Evolutionary conservation across 1,140 invertebrate genomes (phyloP).

Genomic region (Pachyrhynchus sulphureomaculatus): DNA sequence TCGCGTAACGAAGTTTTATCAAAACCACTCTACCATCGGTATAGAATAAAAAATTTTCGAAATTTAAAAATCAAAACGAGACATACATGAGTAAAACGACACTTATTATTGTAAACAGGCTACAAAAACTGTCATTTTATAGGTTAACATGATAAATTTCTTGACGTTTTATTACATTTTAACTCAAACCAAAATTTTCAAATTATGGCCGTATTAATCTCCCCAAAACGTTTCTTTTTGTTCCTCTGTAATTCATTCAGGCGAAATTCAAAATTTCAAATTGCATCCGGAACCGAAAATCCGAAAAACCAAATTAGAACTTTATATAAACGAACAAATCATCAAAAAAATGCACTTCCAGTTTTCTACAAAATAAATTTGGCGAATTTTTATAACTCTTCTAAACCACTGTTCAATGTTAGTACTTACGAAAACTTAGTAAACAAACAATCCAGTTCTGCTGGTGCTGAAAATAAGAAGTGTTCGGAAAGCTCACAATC

Average conservation of each 20-base stretch:
- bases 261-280: neutral
- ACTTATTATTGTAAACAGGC: no score
- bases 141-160: no score
- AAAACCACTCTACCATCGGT: no score
- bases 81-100: no score
- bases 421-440: slow-evolving; percentile 26
- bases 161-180: no score
- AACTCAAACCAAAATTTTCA: neutral
- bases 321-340: no score
- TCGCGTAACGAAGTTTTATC: no score
- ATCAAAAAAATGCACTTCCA: neutral
- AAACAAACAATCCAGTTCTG: slow-evolving; percentile 14
- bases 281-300: no score
- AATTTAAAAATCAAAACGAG: no score
- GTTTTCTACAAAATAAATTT: slow-evolving; percentile 10
- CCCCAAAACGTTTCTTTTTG: neutral
- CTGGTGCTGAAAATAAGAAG: neutral
- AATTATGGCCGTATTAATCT: slow-evolving; percentile 12
- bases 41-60: no score
- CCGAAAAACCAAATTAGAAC: no score
- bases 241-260: neutral
- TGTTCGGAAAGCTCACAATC: slow-evolving; percentile 2
- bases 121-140: no score
- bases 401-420: slow-evolving; percentile 3
- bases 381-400: slow-evolving; percentile 13